A percentile compares a stretch with the other conserved stretches of the same genome.
Evolutionary conservation across 1,140 invertebrate genomes (phyloP).

Genomic region (Trichonephila clavipes): DNA sequence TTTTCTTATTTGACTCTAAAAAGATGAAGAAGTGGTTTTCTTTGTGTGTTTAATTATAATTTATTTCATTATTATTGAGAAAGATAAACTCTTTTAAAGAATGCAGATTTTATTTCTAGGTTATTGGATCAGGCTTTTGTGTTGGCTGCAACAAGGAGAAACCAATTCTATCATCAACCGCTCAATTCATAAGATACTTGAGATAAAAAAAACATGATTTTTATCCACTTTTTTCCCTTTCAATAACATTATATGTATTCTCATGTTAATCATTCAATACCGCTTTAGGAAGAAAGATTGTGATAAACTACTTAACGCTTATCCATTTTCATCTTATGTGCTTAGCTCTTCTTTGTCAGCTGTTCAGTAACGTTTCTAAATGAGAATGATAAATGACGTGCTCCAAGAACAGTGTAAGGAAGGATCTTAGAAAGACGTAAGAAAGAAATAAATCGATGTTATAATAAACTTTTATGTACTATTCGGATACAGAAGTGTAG

Average conservation of each 20-base stretch:
- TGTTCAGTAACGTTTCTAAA: slow-evolving; percentile 55
- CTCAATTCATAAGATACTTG: background rate
- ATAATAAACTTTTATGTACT: slow-evolving; percentile 17
- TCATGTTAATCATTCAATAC: slow-evolving; percentile 43
- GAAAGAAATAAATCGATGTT: slow-evolving; percentile 5
- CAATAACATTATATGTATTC: background rate
- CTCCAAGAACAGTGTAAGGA: slow-evolving; percentile 3
- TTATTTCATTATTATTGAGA: too few species aligned
- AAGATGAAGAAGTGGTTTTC: too few species aligned
- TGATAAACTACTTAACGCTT: slow-evolving; percentile 69
- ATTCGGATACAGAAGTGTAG: slow-evolving; percentile 9
- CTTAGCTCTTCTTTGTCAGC: slow-evolving; percentile 44
- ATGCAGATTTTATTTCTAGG: background rate
- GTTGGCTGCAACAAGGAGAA: background rate
- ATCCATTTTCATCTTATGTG: slow-evolving; percentile 56
- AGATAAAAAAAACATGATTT: background rate
- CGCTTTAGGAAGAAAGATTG: slow-evolving; percentile 14
- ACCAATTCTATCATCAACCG: background rate
- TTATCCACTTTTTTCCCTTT: background rate
- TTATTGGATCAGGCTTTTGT: slow-evolving; percentile 7
- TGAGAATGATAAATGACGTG: slow-evolving; percentile 45
- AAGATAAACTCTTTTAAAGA: background rate
- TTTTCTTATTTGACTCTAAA: too few species aligned
- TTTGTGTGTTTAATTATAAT: too few species aligned
- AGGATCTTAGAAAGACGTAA: slow-evolving; percentile 13